phyloP scores from a whole-genome alignment of 2,888 invertebrate species.

The Patella caerulea region DNA sequence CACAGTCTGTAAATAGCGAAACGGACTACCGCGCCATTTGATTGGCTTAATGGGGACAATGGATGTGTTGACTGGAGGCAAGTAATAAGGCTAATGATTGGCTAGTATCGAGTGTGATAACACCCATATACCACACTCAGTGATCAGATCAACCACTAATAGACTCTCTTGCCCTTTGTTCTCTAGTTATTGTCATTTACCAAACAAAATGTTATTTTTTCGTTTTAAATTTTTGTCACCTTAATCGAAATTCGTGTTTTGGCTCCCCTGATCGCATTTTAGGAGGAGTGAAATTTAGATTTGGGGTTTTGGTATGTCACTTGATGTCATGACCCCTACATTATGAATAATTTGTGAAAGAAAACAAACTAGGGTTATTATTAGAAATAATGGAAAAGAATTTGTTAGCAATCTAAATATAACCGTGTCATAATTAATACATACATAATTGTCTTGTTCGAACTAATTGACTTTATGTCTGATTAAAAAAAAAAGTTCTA shows the following conservation, averaged over 20 bases:
- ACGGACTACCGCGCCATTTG: background rate
- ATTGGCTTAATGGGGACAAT: slow-evolving; percentile 4
- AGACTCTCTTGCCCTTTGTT: background rate
- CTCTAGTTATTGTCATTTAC: slow-evolving; percentile 3
- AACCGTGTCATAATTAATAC: background rate
- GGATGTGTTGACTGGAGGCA: slow-evolving; percentile 1
- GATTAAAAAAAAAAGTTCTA: too few species aligned
- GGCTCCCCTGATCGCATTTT: background rate
- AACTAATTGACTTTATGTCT: background rate
- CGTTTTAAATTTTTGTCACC: slow-evolving; percentile 6
- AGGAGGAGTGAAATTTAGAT: slow-evolving; percentile 4
- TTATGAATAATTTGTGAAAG: background rate
- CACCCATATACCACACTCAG: slow-evolving; percentile 7
- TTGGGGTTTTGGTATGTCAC: slow-evolving; percentile 6
- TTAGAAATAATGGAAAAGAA: background rate
- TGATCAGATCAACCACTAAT: slow-evolving; percentile 6
- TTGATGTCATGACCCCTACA: slow-evolving; percentile 4
- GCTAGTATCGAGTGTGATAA: background rate
- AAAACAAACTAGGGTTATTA: background rate
- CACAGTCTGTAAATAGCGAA: too few species aligned
- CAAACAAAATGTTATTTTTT: slow-evolving; percentile 12
- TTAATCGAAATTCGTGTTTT: slow-evolving; percentile 4
- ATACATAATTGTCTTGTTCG: background rate
- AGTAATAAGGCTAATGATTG: slow-evolving; percentile 8
- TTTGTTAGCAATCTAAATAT: background rate